A percentile compares a stretch with the other conserved stretches of the same genome.
phyloP scores from a whole-genome alignment of 2,797 vertebrate species.

The Leucoraja ocellata region DNA sequence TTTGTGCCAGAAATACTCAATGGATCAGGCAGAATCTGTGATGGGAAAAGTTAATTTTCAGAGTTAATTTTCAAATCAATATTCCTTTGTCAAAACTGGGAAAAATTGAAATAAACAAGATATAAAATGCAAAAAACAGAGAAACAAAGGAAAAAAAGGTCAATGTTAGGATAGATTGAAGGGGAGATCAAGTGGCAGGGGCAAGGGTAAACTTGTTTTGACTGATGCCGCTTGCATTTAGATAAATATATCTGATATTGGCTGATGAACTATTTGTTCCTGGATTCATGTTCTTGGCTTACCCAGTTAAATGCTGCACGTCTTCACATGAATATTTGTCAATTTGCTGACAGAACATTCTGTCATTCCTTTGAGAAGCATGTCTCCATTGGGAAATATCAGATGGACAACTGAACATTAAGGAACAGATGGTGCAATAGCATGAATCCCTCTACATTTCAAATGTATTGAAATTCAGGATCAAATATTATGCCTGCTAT shows the following conservation, averaged over 20 bases:
- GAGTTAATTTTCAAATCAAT: too few species aligned
- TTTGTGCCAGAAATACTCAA: not conserved
- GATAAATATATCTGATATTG: not conserved
- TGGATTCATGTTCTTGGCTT: not conserved
- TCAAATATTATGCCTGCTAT: not conserved
- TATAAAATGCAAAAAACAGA: too few species aligned
- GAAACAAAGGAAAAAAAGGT: too few species aligned
- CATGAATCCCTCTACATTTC: not conserved
- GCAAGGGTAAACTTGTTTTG: not conserved
- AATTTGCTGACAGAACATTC: not conserved
- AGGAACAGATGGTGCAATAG: slow-evolving; percentile 9
- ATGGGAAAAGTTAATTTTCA: too few species aligned
- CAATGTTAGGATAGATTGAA: too few species aligned
- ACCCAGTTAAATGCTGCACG: not conserved
- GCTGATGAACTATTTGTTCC: not conserved
- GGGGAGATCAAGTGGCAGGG: too few species aligned
- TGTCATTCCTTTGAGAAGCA: not conserved
- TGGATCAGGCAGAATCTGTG: too few species aligned
- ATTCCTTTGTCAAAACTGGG: too few species aligned
- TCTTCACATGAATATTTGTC: not conserved
- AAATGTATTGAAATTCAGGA: not conserved
- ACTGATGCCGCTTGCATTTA: not conserved
- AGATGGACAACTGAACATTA: slow-evolving; percentile 11
- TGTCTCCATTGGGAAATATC: not conserved
- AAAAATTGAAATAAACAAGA: too few species aligned